Percentiles rank a stretch among this genome's conserved stretches.
These are phyloP conservation scores for Mycteria americana DNA, from an alignment of 2,797 vertebrate species.

Conservation along the genomic window DNA sequence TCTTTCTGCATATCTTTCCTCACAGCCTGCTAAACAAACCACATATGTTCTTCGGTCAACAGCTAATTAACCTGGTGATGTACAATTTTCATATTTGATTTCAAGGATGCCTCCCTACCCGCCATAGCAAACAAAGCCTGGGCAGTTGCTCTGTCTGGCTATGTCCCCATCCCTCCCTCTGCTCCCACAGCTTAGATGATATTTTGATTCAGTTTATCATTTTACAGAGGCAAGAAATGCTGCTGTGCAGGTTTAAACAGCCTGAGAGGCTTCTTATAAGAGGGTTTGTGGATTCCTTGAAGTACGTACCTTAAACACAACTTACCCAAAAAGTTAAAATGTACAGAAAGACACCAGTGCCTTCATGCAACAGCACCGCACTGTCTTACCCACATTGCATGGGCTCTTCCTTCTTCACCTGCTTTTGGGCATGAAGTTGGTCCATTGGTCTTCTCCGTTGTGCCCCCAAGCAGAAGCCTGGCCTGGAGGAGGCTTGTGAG, in stretches of 20 bases:
- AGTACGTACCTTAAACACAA: neutral
- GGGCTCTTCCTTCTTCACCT: neutral
- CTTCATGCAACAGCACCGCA: neutral
- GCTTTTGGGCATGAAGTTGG: neutral
- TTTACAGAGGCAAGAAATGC: neutral
- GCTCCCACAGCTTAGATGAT: neutral
- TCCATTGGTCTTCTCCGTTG: neutral
- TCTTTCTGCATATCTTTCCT: neutral
- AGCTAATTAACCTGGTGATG: neutral
- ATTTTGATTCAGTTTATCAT: neutral
- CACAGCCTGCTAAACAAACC: neutral
- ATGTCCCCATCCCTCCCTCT: neutral
- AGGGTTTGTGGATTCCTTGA: neutral
- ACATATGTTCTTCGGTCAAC: neutral
- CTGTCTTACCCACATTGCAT: accelerated
- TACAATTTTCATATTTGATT: neutral
- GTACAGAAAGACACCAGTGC: neutral
- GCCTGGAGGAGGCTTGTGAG: no score
- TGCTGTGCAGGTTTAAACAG: neutral
- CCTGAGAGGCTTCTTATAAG: neutral
- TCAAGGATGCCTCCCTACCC: neutral
- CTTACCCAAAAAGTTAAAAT: neutral
- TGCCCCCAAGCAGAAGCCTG: neutral
- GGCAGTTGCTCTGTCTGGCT: neutral
- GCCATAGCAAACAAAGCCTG: neutral